These are phyloP conservation scores for Macrochelys suwanniensis DNA, from an alignment of 2,797 vertebrate species.

Conservation along the genomic window DNA sequence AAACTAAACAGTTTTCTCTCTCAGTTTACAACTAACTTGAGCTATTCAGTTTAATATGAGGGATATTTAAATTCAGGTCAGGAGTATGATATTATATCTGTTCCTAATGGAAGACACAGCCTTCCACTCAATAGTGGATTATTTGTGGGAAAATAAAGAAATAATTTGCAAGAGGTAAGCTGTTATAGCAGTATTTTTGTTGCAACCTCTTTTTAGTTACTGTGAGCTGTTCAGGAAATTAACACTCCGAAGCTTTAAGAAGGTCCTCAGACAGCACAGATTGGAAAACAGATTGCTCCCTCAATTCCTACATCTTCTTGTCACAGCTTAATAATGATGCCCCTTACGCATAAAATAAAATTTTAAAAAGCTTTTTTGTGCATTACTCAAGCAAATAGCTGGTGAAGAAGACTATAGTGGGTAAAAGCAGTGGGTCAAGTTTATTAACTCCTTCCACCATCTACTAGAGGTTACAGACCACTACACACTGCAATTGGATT, in stretches of 20 bases:
- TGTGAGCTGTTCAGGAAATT: conserved; percentile 81
- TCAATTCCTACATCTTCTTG: conserved; percentile 51
- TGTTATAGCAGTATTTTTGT: conserved; percentile 28
- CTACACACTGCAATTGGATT: background rate
- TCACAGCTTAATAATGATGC: conserved; percentile 74
- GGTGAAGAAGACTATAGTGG: background rate
- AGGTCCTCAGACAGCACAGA: conserved; percentile 68
- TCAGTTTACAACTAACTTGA: background rate
- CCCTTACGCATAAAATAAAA: conserved; percentile 29
- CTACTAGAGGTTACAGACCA: background rate
- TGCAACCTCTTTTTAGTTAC: conserved; percentile 77
- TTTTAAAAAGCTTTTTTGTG: conserved; percentile 20
- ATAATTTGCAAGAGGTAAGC: background rate
- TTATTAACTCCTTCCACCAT: conserved; percentile 40
- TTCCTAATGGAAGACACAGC: background rate
- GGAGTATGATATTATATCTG: background rate
- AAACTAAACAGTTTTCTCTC: background rate
- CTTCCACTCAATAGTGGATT: background rate
- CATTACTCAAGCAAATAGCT: background rate
- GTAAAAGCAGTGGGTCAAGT: background rate
- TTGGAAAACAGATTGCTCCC: conserved; percentile 69
- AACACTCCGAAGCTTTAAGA: conserved; percentile 60
- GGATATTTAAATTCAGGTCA: background rate
- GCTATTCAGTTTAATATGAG: background rate
- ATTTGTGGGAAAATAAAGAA: background rate